Evolutionary conservation across 2,888 invertebrate genomes (phyloP), one percentile per base, ranked within the genome.

Genomic region (Coleophora deauratella): DNA sequence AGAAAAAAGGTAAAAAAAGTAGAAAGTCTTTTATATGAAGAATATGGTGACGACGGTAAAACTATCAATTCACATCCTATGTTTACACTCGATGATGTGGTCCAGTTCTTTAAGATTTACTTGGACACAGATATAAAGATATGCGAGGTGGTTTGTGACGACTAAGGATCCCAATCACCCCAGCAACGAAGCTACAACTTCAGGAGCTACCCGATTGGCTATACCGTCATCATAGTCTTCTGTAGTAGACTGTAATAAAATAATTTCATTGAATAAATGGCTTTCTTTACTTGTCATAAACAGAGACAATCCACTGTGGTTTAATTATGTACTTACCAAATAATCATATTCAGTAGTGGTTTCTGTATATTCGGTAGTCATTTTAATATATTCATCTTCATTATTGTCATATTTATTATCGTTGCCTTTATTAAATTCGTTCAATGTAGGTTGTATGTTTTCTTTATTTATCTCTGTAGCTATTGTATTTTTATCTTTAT

Each of bases 71-170:
- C 54, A 28, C 56, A 51, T 35, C 50, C 48, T 43, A 75, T 78
- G 72, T 53, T 57, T 9, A 66, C 50, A 39, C 51, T 77, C 1
- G 51, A 54, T 4, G 74, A 75, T 28, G 78, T 78, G 3, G 54
- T 59, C 1, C 43, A 10, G 6, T 74, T 76, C 49, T 72, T 78
- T 39, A 39, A 58, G 46, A 3, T 9, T 10, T 65, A 54, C 47
- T 59, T 74, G n/a, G n/a, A n/a, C n/a, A n/a, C n/a, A 10, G 49
- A 69, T 13, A 65, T 68, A 10, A 48, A 57, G 47, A 46, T 77
- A 39, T 76, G 75, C 52, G 43, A 56, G 15, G 54, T 30, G 0
- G 28, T 13, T 10, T 73, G 72, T 47, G 40, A 49, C 7, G 40
- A 39, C n/a, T 8, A 30, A 11, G 13, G n/a, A n/a, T n/a, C 13